Percentiles rank a stretch among this genome's conserved stretches.
These are phyloP conservation scores for Dynastes tityus DNA, from an alignment of 2,888 invertebrate genomes.

Conservation along the genomic window DNA sequence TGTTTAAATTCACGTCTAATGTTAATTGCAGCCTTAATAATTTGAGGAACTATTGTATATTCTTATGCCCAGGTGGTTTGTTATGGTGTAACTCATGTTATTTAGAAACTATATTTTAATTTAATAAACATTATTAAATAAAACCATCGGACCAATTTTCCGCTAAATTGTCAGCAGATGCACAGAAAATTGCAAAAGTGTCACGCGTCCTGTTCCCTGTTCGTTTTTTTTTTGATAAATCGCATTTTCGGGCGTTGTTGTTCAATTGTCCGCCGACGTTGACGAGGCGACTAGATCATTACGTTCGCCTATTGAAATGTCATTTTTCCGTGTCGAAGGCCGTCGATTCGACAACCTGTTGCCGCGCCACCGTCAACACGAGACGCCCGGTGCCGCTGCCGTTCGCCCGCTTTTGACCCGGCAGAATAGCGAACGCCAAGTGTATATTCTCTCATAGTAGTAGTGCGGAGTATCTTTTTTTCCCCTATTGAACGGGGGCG, in stretches of 20 bases:
- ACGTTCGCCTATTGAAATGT: slow-evolving; percentile 49
- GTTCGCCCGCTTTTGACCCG: slow-evolving; percentile 17
- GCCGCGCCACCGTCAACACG: slow-evolving; percentile 12
- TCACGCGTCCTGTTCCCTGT: no score
- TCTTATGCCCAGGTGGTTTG: no score
- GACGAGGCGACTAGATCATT: slow-evolving; percentile 35
- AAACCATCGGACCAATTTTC: no score
- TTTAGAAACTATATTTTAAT: no score
- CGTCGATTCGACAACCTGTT: slow-evolving; percentile 48
- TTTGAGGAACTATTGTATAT: no score
- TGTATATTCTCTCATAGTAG: neutral
- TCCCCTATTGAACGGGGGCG: slow-evolving; percentile 5
- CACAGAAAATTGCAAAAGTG: no score
- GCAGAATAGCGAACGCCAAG: neutral
- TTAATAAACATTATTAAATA: no score
- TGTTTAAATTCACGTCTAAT: no score
- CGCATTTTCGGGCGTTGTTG: neutral
- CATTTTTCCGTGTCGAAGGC: slow-evolving; percentile 45
- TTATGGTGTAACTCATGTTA: no score
- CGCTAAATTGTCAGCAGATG: no score
- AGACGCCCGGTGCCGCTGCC: neutral
- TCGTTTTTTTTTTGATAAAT: slow-evolving; percentile 2
- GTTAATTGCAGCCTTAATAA: no score
- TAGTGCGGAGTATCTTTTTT: neutral
- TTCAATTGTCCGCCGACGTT: slow-evolving; percentile 26